These are phyloP conservation scores for Sinella curviseta DNA, from an alignment of 1,140 invertebrate genomes.

Conservation along the genomic window DNA sequence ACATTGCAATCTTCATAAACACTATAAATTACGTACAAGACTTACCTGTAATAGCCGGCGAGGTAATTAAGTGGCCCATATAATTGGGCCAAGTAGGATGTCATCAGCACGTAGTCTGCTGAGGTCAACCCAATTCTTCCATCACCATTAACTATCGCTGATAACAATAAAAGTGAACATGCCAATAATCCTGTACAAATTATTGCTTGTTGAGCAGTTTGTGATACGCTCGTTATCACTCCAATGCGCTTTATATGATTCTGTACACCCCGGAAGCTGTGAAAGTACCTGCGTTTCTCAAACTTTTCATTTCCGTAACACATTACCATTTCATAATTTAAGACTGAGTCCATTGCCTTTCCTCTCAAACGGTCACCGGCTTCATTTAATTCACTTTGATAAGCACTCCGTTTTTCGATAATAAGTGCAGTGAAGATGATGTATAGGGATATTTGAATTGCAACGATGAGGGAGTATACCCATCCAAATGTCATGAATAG, in stretches of 20 bases:
- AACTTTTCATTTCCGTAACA: conserved; percentile 92
- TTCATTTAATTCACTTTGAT: conserved; percentile 85
- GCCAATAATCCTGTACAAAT: conserved; percentile 81
- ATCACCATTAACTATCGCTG: too few relatives aligned
- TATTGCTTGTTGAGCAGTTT: conserved; percentile 84
- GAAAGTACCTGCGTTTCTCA: conserved; percentile 80
- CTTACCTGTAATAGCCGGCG: conserved; percentile 98
- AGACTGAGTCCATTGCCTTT: conserved; percentile 88
- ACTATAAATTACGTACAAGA: too few relatives aligned
- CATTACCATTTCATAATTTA: conserved; percentile 98
- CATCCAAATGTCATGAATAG: conserved; percentile 84
- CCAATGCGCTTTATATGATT: conserved; percentile 82
- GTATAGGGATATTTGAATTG: conserved; percentile 87
- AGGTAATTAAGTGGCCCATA: conserved; percentile 96
- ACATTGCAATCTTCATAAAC: not conserved
- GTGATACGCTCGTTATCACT: conserved; percentile 83
- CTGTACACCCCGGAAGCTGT: conserved; percentile 76
- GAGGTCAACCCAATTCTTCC: too few relatives aligned
- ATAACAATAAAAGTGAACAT: conserved; percentile 84
- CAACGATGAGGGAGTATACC: conserved; percentile 93
- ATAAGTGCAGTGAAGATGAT: conserved; percentile 81
- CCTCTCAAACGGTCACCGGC: conserved; percentile 88
- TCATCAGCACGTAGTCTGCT: conserved; percentile 93
- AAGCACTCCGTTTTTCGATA: conserved; percentile 96
- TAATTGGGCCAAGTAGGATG: conserved; percentile 88